These are phyloP conservation scores for Himalopsyche tibetana DNA, from an alignment of 2,888 invertebrate genomes.

Conservation along the genomic window DNA sequence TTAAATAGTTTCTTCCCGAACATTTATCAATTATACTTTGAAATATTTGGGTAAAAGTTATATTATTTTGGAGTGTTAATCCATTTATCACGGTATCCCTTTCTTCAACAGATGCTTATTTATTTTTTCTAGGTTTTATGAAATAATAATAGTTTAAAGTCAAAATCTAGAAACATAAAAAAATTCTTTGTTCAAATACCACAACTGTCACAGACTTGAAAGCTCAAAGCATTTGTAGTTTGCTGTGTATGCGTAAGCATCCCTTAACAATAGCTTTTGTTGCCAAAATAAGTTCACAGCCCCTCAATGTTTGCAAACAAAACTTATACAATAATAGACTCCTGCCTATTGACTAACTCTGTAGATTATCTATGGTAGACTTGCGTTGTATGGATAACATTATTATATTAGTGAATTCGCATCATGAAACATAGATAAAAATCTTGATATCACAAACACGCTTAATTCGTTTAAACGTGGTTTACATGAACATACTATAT, in stretches of 20 bases:
- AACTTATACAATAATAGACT: constrained; percentile 61
- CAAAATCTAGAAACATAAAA: not conserved
- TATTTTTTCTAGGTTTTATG: not conserved
- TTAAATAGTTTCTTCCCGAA: no score
- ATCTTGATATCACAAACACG: constrained; percentile 33
- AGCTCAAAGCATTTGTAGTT: constrained; percentile 52
- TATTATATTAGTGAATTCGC: constrained; percentile 3
- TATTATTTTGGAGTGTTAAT: not conserved
- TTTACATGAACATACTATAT: not conserved
- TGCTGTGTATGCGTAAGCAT: constrained; percentile 50
- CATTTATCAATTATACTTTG: no score
- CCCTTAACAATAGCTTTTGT: constrained; percentile 60
- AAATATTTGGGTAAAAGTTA: no score
- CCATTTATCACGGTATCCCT: not conserved
- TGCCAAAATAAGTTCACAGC: constrained; percentile 63
- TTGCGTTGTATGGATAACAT: constrained; percentile 41
- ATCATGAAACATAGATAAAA: constrained; percentile 34
- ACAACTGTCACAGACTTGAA: constrained; percentile 62
- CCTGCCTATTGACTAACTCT: constrained; percentile 61
- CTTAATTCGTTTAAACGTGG: constrained; percentile 42
- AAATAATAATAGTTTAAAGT: constrained; percentile 25
- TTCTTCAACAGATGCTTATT: constrained; percentile 10
- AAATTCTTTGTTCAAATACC: constrained; percentile 51
- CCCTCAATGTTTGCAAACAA: constrained; percentile 65
- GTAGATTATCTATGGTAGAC: constrained; percentile 58